A percentile compares a stretch with the other conserved stretches of the same genome.
These are phyloP conservation scores for Dendroctonus ponderosae DNA, from an alignment of 1,140 invertebrate species.

Conservation along the genomic window DNA sequence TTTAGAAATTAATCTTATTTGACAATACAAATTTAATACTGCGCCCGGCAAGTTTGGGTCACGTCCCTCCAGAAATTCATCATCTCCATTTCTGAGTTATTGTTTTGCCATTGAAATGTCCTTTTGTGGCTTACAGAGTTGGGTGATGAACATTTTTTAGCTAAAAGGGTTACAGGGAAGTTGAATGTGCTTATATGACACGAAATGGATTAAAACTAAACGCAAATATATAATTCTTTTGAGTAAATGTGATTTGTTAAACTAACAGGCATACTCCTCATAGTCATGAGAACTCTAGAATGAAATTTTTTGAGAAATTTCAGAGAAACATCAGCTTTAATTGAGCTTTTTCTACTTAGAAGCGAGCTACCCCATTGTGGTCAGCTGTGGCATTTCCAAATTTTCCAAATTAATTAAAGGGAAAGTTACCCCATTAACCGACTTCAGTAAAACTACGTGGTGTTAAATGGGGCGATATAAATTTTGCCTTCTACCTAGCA, in stretches of 20 bases:
- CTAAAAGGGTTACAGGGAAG: not conserved
- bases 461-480: constrained; percentile 20
- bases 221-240: not conserved
- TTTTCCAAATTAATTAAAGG: constrained; percentile 19
- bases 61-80: constrained; percentile 23
- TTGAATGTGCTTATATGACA: not conserved
- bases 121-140: constrained; percentile 6
- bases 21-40: constrained; percentile 29
- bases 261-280: too few relatives aligned
- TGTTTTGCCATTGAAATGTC: constrained; percentile 9
- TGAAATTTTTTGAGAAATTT: too few relatives aligned
- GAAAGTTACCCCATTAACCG: constrained; percentile 22
- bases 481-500: constrained; percentile 17
- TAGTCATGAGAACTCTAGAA: too few relatives aligned
- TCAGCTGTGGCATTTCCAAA: constrained; percentile 18
- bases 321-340: too few relatives aligned
- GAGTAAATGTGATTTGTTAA: too few relatives aligned
- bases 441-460: constrained; percentile 13
- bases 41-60: constrained; percentile 22
- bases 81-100: constrained; percentile 20
- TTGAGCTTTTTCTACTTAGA: too few relatives aligned
- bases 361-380: not conserved
- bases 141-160: constrained; percentile 4
- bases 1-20: constrained; percentile 28
- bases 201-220: not conserved